Conservation (phyloP, 2,888 invertebrate species). For the Tupiocoris notatus region DNA sequence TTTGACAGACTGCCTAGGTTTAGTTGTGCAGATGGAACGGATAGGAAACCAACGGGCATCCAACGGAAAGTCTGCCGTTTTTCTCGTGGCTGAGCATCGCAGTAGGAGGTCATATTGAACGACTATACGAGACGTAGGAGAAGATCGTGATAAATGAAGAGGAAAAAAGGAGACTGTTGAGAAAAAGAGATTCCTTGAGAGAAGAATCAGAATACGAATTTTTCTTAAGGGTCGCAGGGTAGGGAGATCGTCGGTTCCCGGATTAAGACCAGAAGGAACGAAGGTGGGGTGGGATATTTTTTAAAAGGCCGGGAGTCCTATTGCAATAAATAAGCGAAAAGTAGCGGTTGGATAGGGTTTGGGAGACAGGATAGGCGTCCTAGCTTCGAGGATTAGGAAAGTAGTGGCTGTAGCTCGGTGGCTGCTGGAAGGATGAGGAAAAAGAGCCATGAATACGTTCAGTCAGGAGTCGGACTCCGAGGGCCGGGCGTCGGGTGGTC, state of each 20-base stretch:
- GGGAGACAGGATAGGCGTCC: neutral
- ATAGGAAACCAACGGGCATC: neutral
- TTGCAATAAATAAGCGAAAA: conserved; percentile 32
- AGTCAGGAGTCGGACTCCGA: neutral
- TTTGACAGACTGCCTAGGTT: neutral
- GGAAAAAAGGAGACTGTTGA: conserved; percentile 19
- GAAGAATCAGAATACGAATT: conserved; percentile 40
- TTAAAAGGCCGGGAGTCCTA: conserved; percentile 28
- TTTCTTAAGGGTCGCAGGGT: conserved; percentile 11
- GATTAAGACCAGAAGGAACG: conserved; percentile 10
- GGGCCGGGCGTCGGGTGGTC: neutral
- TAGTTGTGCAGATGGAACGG: neutral
- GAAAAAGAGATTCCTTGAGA: conserved; percentile 9
- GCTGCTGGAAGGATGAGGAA: conserved; percentile 11
- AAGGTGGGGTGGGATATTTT: conserved; percentile 17
- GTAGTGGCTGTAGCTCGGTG: neutral
- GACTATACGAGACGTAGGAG: conserved; percentile 13
- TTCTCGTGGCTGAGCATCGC: neutral
- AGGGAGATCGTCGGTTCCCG: neutral
- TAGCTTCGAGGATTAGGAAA: conserved; percentile 27
- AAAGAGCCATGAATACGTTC: conserved; percentile 38
- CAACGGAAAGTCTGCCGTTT: neutral
- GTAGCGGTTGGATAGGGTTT: conserved; percentile 9
- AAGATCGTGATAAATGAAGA: conserved; percentile 33
- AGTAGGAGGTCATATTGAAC: conserved; percentile 26